A percentile compares a stretch with the other conserved stretches of the same genome.
Evolutionary conservation across 2,888 invertebrate species (phyloP).

Genomic region (Elmis aenea): DNA sequence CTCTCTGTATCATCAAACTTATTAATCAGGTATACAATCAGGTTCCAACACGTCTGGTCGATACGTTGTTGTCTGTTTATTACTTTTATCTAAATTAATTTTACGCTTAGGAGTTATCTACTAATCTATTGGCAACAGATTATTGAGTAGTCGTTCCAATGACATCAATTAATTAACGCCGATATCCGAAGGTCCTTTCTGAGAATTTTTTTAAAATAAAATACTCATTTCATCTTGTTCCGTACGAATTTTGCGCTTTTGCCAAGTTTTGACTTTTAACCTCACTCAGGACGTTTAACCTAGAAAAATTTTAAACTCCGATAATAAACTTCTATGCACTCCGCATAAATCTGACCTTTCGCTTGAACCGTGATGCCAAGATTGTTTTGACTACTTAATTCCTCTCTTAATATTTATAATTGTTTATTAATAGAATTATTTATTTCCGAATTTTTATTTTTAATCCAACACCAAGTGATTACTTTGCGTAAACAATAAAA

Average conservation of each 20-base stretch:
- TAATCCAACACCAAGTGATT: no score
- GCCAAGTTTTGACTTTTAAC: slow-evolving; percentile 16
- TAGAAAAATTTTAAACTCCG: slow-evolving; percentile 12
- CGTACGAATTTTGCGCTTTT: slow-evolving; percentile 10
- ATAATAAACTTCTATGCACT: slow-evolving; percentile 11
- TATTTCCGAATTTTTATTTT: no score
- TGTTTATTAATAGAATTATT: no score
- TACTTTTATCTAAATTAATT: slow-evolving; percentile 13
- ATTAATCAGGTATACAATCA: no score
- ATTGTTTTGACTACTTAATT: no score
- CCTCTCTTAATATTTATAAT: no score
- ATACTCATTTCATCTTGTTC: slow-evolving; percentile 11
- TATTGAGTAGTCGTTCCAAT: no score
- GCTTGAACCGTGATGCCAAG: slow-evolving; percentile 8
- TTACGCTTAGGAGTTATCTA: slow-evolving; percentile 11
- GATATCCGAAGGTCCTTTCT: no score
- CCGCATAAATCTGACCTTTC: slow-evolving; percentile 11
- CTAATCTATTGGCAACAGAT: slow-evolving; percentile 7
- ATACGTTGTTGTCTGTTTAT: slow-evolving; percentile 10
- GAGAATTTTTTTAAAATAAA: slow-evolving; percentile 15
- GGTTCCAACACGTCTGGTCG: slow-evolving; percentile 16
- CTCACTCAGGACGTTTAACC: slow-evolving; percentile 15
- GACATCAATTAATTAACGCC: no score
- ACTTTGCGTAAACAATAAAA: no score
- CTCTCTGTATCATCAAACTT: no score